Evolutionary conservation across 2,797 vertebrate species (phyloP).

Genomic region (Manis pentadactyla): DNA sequence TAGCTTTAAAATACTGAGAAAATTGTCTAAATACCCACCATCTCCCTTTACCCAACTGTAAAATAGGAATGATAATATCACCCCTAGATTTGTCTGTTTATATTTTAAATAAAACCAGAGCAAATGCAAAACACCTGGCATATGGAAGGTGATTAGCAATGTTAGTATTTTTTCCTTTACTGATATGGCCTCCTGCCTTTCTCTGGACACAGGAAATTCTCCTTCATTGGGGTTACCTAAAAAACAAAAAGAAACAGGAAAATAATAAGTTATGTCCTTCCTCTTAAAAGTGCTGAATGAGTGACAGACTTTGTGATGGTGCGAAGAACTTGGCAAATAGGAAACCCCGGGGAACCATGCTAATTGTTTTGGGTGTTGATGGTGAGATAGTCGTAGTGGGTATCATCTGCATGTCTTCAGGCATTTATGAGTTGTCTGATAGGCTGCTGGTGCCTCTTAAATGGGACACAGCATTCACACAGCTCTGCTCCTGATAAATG

Average conservation of each 20-base stretch:
- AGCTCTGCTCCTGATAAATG: not conserved
- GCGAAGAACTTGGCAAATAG: not conserved
- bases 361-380: slow-evolving; percentile 16
- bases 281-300: not conserved
- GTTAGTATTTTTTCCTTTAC: not conserved
- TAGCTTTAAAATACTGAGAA: not conserved
- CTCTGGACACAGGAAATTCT: not conserved
- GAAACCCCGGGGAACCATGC: not conserved
- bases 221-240: not conserved
- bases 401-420: not conserved
- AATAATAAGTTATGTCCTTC: not conserved
- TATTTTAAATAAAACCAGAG: slow-evolving; percentile 2
- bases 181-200: not conserved
- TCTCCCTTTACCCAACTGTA: not conserved
- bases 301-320: not conserved
- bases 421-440: not conserved
- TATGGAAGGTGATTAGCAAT: not conserved
- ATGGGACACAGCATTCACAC: not conserved
- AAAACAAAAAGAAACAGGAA: not conserved
- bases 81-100: not conserved
- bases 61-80: not conserved
- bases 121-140: not conserved
- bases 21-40: not conserved
- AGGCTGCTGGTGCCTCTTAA: not conserved
- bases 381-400: not conserved